Evolutionary conservation across 2,888 invertebrate species (phyloP).

Genomic region (Helobdella robusta): DNA sequence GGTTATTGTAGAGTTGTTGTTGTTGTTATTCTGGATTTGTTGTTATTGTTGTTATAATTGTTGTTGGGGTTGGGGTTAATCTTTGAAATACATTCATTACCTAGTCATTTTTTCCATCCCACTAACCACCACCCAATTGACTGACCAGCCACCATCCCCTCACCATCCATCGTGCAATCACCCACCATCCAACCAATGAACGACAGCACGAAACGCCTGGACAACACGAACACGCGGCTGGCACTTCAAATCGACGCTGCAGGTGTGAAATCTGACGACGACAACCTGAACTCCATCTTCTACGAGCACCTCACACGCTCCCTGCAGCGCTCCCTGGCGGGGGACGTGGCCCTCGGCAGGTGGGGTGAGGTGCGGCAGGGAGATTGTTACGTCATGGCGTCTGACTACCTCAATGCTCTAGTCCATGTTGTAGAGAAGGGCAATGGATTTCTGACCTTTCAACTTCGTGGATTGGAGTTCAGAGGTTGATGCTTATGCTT

Average conservation of each 20-base stretch:
- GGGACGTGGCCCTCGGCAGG: constrained; percentile 53
- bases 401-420: constrained; percentile 92
- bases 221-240: constrained; percentile 89
- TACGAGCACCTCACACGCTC: constrained; percentile 95
- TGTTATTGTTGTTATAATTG: no score
- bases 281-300: constrained; percentile 96
- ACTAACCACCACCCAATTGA: no score
- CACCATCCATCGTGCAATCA: no score
- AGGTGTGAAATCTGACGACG: constrained; percentile 80
- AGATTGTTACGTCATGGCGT: constrained; percentile 93
- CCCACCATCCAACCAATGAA: no score
- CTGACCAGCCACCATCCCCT: no score
- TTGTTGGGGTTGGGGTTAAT: no score
- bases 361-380: constrained; percentile 95
- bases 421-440: constrained; percentile 96
- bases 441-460: constrained; percentile 94
- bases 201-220: constrained; percentile 73
- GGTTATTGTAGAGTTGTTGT: no score
- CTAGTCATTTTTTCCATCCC: no score
- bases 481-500: no score
- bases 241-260: constrained; percentile 89
- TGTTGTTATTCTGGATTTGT: no score
- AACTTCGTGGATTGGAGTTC: constrained; percentile 90
- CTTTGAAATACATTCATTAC: no score
- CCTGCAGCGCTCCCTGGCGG: constrained; percentile 69